phyloP scores from a whole-genome alignment of 2,797 vertebrate species.

The Cuniculus paca region DNA sequence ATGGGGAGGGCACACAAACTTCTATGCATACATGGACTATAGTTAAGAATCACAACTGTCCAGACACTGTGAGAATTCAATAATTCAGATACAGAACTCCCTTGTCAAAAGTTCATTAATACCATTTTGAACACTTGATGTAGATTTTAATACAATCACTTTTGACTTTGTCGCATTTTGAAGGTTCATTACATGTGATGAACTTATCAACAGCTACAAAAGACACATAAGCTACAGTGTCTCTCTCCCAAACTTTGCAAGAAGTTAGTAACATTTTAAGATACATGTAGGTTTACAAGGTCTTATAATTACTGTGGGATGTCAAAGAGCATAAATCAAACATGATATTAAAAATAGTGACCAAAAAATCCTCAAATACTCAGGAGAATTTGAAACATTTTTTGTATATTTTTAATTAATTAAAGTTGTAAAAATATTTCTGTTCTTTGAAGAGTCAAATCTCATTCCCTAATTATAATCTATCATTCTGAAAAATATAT shows the following conservation, averaged over 20 bases:
- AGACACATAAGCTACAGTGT: background rate
- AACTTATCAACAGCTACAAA: background rate
- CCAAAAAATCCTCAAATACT: background rate
- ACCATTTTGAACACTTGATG: background rate
- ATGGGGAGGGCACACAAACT: background rate
- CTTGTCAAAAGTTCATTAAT: background rate
- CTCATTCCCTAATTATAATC: background rate
- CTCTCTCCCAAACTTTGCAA: background rate
- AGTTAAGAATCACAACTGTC: background rate
- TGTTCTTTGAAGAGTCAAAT: background rate
- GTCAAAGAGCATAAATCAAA: background rate
- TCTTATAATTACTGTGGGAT: background rate
- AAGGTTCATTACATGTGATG: background rate
- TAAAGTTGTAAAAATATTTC: slow-evolving; percentile 20
- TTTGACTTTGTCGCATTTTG: background rate
- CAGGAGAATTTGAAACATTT: background rate
- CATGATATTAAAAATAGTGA: background rate
- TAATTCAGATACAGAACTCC: background rate
- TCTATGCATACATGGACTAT: background rate
- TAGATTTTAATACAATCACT: background rate
- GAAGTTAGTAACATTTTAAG: background rate
- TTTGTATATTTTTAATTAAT: background rate
- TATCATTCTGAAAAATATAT: background rate
- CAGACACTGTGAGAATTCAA: background rate
- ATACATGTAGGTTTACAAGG: background rate